phyloP scores from a whole-genome alignment of 2,888 invertebrate genomes.

The Apoda limacodes region DNA sequence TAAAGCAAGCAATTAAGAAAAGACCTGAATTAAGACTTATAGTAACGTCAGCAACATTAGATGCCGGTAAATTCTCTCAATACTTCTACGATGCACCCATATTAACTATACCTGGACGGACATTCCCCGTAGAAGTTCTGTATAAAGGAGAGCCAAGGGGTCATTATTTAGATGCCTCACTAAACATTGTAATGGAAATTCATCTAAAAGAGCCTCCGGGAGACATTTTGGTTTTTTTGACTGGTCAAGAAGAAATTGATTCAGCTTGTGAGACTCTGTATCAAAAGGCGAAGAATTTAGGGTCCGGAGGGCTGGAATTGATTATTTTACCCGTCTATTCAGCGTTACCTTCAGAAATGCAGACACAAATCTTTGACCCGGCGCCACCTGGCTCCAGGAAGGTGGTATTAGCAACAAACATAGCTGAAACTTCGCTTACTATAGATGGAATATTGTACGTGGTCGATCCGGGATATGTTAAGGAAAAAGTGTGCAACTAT shows the following conservation, averaged over 20 bases:
- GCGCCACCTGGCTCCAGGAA: conserved; percentile 97
- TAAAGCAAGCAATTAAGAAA: conserved; percentile 90
- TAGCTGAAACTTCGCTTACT: conserved; percentile 98
- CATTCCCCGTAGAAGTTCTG: conserved; percentile 96
- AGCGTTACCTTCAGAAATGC: conserved; percentile 98
- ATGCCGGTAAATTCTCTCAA: conserved; percentile 98
- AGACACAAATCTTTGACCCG: conserved; percentile 98
- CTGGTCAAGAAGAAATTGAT: conserved; percentile 98
- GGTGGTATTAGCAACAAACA: conserved; percentile 98
- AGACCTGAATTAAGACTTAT: conserved; percentile 96
- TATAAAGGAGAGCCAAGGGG: conserved; percentile 99
- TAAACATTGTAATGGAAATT: conserved; percentile 99
- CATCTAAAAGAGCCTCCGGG: conserved; percentile 97
- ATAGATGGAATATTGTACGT: conserved; percentile 99
- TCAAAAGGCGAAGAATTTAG: conserved; percentile 97
- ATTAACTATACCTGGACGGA: conserved; percentile 97
- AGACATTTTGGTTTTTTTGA: conserved; percentile 91
- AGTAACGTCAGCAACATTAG: conserved; percentile 97
- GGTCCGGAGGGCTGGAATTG: conserved; percentile 96
- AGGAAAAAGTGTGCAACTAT: conserved; percentile 98
- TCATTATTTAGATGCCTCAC: conserved; percentile 96
- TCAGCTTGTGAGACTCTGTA: conserved; percentile 98
- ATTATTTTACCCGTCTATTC: conserved; percentile 97
- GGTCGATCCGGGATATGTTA: conserved; percentile 99
- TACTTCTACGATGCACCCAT: conserved; percentile 99